Base-by-base conservation (phyloP, 1,140 invertebrate species). In the Lucilia cuprina region DNA sequence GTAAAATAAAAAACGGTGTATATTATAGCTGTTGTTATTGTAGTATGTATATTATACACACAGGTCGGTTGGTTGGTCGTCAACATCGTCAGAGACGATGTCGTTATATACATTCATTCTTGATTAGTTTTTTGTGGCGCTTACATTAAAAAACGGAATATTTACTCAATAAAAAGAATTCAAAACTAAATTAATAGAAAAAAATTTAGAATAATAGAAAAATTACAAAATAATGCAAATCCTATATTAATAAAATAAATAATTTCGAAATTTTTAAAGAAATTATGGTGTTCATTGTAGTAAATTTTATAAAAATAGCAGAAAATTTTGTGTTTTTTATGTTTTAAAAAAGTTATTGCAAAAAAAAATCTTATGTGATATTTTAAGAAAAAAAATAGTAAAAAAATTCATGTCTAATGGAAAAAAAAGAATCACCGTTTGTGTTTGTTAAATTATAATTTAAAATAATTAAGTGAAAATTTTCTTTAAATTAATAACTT, bases 121-220 rank as follows among this genome's bases (percentile, higher is more conserved):
- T 80, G 77, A 80, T 80, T 80, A 80, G 77, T 80, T 80, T 80
- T 80, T 80, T 80, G 77, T 80, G 77, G 77, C 77, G 77, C 77
- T 80, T 80, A 49, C 77, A 80, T 9, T 80, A 47, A 80, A 78
- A 30, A 70, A 80, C 77, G 77, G 77, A 13, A 80, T 80, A 80
- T 21, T 21, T 50, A 80, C 9, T 50, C 13, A 80, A 49, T 50
- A 21, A 49, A 49, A 80, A 80, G 49, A 80, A 25, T n/a, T 49
- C 25, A 78, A 78, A 41, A 78, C 4, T 19, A 70, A 70, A 70
- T 70, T 70, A 70, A 41, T 21, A 9, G n/a, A 70, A 70, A 21
- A 21, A 70, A 25, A 19, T 19, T 21, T 70, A 70, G 21, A 19
- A 5, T 49, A 49, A 80, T 25, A 35, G n/a, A 25, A 14, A 80